Evolutionary conservation across 2,888 invertebrate species (phyloP), one percentile per base, ranked within the genome.

Genomic region (Callyntrura sp.): DNA sequence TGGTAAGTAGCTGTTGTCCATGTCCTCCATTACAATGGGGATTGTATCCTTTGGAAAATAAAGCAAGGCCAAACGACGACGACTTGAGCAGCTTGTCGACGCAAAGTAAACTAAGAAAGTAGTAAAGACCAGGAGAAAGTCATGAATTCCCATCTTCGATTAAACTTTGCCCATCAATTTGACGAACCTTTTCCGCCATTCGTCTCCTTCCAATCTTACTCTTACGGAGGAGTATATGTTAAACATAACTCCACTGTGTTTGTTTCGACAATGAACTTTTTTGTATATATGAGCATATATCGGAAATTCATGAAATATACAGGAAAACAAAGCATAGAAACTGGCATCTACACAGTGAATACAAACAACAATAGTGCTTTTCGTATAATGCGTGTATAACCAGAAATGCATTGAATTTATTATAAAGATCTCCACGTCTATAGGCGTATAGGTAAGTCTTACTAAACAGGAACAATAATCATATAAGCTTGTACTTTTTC

Each of bases 81-180:
- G n/a, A n/a, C n/a, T n/a, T n/a, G n/a, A n/a, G n/a, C n/a, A n/a
- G n/a, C n/a, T n/a, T n/a, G n/a, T n/a, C n/a, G n/a, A n/a, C 35
- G 35, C 12, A 70, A 70, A 73, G 17, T 8, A 43, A 45, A 70
- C 12, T 51, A 85, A 76, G 45, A 73, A 60, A 85, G 35, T 43
- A 28, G 23, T 45, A 73, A 76, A 48, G 60, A 11, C 23, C 6
- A 70, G 70, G 62, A 86, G 85, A 86, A 89, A 92, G 91, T 90
- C 92, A 92, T 92, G 92, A 92, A 91, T 92, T 91, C 92, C 88
- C 91, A 92, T 92, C 92, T 92, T 92, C 92, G 92, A 92, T 93
- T 93, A 92, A 93, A 93, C 91, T 93, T 93, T 91, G 90, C 65
- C 91, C 93, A 92, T 93, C 92, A 92, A 93, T 93, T 92, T 91